Evolutionary conservation across 2,797 vertebrate genomes (phyloP), one percentile per base, ranked within the genome.

Genomic region (Myoxocephalus aenaeus): DNA sequence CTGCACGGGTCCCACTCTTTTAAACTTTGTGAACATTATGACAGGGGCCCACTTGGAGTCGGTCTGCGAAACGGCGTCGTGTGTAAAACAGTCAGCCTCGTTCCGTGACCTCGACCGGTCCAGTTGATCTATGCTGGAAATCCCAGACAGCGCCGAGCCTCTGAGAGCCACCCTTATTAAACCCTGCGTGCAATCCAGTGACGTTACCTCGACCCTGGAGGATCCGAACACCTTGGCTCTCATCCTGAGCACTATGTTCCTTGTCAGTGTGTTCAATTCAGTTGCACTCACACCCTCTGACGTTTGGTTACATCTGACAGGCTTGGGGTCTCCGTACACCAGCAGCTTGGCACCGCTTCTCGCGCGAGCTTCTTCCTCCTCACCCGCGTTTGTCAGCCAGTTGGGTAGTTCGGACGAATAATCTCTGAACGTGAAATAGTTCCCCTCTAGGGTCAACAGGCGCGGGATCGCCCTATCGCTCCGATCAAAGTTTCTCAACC

Each of bases 201-300:
- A 3, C 0, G 9, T 22, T 1, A 63, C 46, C 0, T 38, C 1
- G 18, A 73, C 3, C 5, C 4, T 54, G 0, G 5, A 2, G 0
- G 36, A 32, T 32, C 3, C 3, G 4, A 64, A 65, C 1, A 65
- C 5, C 51, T 34, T 65, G 18, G 6, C 71, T 46, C 7, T 73
- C 61, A 65, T 44, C 4, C 61, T 65, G 6, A 57, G 2, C 2
- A 65, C 14, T 36, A 73, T 4, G 7, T 57, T 56, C 11, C 25
- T 64, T 3, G 34, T 38, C 13, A 73, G 2, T 11, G 15, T 14
- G 1, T 20, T 7, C 2, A 54, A 5, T 2, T 40, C 27, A 3
- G 6, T 56, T 0, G 1, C 17, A 10, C 0, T 2, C 3, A 14
- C 0, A 14, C 14, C 1, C 7, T 17, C 13, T 6, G 14, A 13